Evolutionary conservation across 2,797 vertebrate genomes (phyloP).

Genomic region (Melanotaenia boesemani): DNA sequence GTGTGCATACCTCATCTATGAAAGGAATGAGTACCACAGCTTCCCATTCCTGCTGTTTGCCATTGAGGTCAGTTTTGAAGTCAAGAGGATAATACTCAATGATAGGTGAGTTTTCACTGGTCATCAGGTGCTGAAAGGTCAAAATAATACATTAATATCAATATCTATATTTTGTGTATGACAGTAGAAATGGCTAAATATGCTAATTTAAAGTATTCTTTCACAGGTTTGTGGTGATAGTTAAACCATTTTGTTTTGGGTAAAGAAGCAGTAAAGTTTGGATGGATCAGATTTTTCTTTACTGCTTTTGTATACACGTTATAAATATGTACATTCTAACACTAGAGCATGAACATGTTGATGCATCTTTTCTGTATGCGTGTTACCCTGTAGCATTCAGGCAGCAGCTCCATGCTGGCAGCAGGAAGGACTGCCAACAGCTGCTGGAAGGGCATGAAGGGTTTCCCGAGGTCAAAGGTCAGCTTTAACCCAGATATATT

Average conservation of each 20-base stretch:
- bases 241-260: not conserved
- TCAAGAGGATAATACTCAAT: slow-evolving; percentile 96
- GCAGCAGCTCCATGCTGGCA: slow-evolving; percentile 94
- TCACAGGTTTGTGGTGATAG: not conserved
- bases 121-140: slow-evolving; percentile 92
- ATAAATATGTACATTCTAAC: not conserved
- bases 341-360: not conserved
- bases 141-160: not conserved
- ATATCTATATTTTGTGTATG: not conserved
- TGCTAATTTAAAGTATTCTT: not conserved
- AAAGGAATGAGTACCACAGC: slow-evolving; percentile 99
- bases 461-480: slow-evolving; percentile 91
- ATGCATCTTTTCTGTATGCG: not conserved
- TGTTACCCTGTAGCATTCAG: slow-evolving; percentile 91
- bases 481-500: slow-evolving; percentile 87
- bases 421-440: slow-evolving; percentile 95
- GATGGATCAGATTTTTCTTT: too few relatives aligned
- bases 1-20: slow-evolving; percentile 91
- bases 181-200: not conserved
- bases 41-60: slow-evolving; percentile 99
- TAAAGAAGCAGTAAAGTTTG: not conserved
- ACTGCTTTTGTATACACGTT: not conserved
- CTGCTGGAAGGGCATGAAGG: slow-evolving; percentile 98
- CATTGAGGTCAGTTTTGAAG: slow-evolving; percentile 98
- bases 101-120: slow-evolving; percentile 89